Evolutionary conservation across 2,113 vertebrate species (phyloP), one percentile per base, ranked within the genome.

Genomic region (Rhinopomastus cyanomelas): DNA sequence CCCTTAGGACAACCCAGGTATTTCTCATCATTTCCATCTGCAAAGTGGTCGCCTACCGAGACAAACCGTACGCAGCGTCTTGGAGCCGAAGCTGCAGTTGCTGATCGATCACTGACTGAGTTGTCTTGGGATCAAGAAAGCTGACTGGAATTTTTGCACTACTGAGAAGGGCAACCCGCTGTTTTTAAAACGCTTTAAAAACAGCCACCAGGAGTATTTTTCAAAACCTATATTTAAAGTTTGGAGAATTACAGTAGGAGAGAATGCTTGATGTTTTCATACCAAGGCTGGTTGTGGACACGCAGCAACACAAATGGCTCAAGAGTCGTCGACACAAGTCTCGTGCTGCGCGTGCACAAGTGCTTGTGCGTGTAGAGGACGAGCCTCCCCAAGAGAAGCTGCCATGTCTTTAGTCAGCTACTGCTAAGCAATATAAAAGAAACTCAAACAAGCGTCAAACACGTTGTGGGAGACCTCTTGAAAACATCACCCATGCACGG

Each of bases 11-110:
- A 90, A 92, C 92, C 52, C 78, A 64, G 84, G 93, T 87, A 90
- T 76, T 82, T 74, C 72, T 94, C 94, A 95, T 90, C 59, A 57
- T 34, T 93, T 88, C 93, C 94, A 92, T 82, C 84, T 82, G 90
- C 94, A 87, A 77, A 94, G 56, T 62, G 59, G 30, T 19, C 78
- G 68, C 88, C 84, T 65, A 69, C 71, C 55, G 78, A 92, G 55
- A n/a, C 30, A 62, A 94, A 76, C 64, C 37, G 25, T 8, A 66
- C 39, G 64, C 37, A 52, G 48, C 36, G 52, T 6, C 8, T 1
- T 68, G 34, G 57, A 88, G 36, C n/a, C 48, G 29, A 59, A 86
- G 71, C 60, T 56, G 69, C 13, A 81, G 65, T 22, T 2, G 0
- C 66, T 55, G 77, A 42, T 92, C 64, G 76, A 32, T 85, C 89